Evolutionary conservation across 2,888 invertebrate genomes (phyloP).

Genomic region (Caenorhabditis sp.): DNA sequence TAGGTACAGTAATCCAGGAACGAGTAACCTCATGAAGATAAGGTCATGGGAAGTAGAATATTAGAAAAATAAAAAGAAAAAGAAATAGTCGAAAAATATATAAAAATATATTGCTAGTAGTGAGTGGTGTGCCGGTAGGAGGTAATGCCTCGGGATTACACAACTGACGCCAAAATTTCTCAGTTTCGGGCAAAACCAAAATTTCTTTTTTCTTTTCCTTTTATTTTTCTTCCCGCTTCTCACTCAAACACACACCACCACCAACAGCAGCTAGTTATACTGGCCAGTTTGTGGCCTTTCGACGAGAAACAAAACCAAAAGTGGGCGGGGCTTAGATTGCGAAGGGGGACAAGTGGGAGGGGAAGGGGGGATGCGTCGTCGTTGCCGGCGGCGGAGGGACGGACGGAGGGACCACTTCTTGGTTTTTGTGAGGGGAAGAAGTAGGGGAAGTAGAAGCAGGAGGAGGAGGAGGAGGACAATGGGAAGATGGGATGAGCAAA

Average conservation of each 20-base stretch:
- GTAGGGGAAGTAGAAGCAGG: no score
- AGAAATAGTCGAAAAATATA: constrained; percentile 4
- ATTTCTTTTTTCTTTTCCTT: constrained; percentile 8
- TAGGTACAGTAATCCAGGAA: constrained; percentile 34
- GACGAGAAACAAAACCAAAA: constrained; percentile 21
- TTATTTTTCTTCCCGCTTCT: constrained; percentile 18
- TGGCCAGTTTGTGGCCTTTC: not conserved
- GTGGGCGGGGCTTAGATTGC: constrained; percentile 34
- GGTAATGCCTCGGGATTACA: constrained; percentile 50
- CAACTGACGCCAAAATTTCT: no score
- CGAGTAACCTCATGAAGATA: constrained; percentile 20
- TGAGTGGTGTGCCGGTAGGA: no score
- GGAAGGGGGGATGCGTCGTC: not conserved
- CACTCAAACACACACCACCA: not conserved
- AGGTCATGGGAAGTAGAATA: not conserved
- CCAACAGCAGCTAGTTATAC: constrained; percentile 43
- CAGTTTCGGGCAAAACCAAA: no score
- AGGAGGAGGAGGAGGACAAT: constrained; percentile 20
- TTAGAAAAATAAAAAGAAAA: constrained; percentile 3
- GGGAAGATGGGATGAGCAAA: not conserved
- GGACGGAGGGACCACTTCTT: constrained; percentile 8
- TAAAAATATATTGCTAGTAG: no score
- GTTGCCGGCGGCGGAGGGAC: constrained; percentile 6
- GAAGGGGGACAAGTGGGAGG: constrained; percentile 11
- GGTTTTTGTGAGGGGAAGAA: constrained; percentile 7